Evolutionary conservation across 1,140 invertebrate genomes (phyloP).

Genomic region (Sarcophaga peregrina): DNA sequence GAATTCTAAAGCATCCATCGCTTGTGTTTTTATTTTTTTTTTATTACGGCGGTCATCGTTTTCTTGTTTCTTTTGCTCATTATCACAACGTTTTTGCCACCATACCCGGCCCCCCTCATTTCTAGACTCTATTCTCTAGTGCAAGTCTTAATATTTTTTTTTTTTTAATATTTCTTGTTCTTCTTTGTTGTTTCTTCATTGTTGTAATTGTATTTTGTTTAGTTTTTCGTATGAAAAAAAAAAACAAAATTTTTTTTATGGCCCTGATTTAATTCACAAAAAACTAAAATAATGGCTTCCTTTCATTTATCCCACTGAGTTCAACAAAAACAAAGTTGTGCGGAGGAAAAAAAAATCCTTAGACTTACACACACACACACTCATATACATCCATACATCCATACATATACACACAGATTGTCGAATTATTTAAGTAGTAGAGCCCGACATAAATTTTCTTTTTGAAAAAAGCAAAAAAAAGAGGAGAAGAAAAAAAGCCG

Average conservation of each 20-base stretch:
- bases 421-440: neutral
- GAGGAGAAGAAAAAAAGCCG: too few relatives aligned
- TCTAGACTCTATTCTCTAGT: too few relatives aligned
- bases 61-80: constrained; percentile 4
- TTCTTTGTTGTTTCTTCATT: neutral
- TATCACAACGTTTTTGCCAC: neutral
- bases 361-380: too few relatives aligned
- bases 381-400: too few relatives aligned
- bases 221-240: too few relatives aligned
- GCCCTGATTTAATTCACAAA: neutral
- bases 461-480: too few relatives aligned
- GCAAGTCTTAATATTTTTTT: too few relatives aligned
- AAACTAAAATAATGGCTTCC: constrained; percentile 19
- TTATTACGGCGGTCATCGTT: neutral
- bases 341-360: too few relatives aligned
- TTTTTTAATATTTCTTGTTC: neutral
- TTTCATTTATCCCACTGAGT: constrained; percentile 12
- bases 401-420: too few relatives aligned
- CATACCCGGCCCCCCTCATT: too few relatives aligned
- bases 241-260: too few relatives aligned
- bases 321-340: too few relatives aligned
- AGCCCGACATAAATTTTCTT: neutral
- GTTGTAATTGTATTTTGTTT: constrained; percentile 9
- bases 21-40: neutral
- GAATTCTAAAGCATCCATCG: neutral